These are phyloP conservation scores for Tupiocoris notatus DNA, from an alignment of 2,888 invertebrate species.

Conservation along the genomic window DNA sequence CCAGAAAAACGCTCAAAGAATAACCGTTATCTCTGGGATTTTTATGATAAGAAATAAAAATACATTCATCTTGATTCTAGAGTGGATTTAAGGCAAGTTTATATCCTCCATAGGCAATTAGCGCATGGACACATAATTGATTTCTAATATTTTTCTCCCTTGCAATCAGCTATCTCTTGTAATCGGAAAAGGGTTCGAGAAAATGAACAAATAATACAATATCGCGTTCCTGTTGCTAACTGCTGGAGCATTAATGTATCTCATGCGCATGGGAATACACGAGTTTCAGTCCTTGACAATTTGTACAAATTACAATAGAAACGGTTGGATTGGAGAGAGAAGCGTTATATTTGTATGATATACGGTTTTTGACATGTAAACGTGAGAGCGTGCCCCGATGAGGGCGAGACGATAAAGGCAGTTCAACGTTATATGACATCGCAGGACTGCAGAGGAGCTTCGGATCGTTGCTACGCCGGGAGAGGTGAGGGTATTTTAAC, in stretches of 20 bases:
- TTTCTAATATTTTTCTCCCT: no score
- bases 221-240: slow-evolving; percentile 2
- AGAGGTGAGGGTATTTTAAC: slow-evolving; percentile 8
- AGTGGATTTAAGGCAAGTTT: no score
- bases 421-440: background rate
- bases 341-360: background rate
- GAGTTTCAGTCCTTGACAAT: slow-evolving; percentile 12
- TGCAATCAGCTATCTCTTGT: no score
- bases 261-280: background rate
- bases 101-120: no score
- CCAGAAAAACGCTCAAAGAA: no score
- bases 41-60: no score
- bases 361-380: background rate
- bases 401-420: background rate
- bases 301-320: slow-evolving; percentile 32
- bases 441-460: background rate
- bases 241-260: background rate
- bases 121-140: no score
- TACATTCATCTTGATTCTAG: no score
- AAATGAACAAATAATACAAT: slow-evolving; percentile 32
- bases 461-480: background rate
- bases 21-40: no score
- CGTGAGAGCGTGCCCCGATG: background rate
- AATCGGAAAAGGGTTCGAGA: background rate
- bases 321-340: background rate